Evolutionary conservation across 2,888 invertebrate species (phyloP).

Genomic region (Sepiola atlantica): DNA sequence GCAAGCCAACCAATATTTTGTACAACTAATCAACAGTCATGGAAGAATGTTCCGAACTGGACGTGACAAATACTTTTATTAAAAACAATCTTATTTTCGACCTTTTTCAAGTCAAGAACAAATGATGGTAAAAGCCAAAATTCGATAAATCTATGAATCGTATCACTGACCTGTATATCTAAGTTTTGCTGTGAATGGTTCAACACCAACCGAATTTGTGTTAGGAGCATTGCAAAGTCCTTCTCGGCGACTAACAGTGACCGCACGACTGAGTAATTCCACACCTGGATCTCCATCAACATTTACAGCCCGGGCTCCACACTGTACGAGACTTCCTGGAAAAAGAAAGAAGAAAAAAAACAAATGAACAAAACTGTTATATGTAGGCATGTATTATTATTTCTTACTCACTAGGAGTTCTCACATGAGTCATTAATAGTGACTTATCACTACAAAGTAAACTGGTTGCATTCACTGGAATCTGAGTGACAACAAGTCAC

Average conservation of each 20-base stretch:
- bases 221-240: slow-evolving; percentile 70
- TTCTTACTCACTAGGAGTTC: too few relatives aligned
- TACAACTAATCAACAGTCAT: too few relatives aligned
- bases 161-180: slow-evolving; percentile 70
- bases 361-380: not conserved
- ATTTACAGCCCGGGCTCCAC: slow-evolving; percentile 72
- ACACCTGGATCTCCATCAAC: slow-evolving; percentile 71
- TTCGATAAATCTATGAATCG: not conserved
- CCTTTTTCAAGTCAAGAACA: too few relatives aligned
- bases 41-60: too few relatives aligned
- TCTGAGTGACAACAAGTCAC: too few relatives aligned
- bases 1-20: too few relatives aligned
- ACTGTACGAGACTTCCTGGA: slow-evolving; percentile 72
- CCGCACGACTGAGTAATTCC: slow-evolving; percentile 66
- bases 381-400: too few relatives aligned
- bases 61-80: too few relatives aligned
- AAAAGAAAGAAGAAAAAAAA: slow-evolving; percentile 21
- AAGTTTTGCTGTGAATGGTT: slow-evolving; percentile 73
- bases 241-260: slow-evolving; percentile 61
- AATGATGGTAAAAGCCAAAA: not conserved
- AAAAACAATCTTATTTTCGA: too few relatives aligned
- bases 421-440: too few relatives aligned
- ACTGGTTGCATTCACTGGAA: too few relatives aligned
- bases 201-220: slow-evolving; percentile 69
- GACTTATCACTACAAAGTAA: too few relatives aligned